Evolutionary conservation across 2,113 vertebrate genomes (phyloP).

Genomic region (Oceanites oceanicus): DNA sequence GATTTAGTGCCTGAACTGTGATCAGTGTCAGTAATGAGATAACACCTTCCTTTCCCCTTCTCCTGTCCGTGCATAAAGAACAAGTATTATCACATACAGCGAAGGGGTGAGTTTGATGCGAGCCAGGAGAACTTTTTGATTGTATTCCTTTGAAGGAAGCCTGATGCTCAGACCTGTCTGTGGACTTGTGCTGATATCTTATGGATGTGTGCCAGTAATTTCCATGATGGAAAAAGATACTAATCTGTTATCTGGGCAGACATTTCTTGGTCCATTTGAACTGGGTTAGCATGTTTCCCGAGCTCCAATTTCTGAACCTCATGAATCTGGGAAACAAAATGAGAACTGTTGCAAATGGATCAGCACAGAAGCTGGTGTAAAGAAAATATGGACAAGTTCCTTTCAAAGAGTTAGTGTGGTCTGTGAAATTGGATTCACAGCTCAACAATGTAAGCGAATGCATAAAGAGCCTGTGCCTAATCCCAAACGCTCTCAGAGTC

Average conservation of each 20-base stretch:
- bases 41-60: background rate
- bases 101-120: background rate
- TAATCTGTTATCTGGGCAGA: background rate
- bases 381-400: background rate
- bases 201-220: background rate
- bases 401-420: background rate
- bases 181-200: background rate
- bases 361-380: background rate
- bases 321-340: background rate
- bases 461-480: background rate
- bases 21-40: background rate
- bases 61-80: conserved; percentile 35
- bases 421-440: background rate
- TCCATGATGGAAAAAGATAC: background rate
- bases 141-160: background rate
- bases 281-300: background rate
- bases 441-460: background rate
- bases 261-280: background rate
- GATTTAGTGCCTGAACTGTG: conserved; percentile 41
- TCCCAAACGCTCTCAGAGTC: background rate
- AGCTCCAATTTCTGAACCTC: background rate
- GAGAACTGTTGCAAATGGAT: background rate
- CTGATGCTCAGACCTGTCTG: background rate
- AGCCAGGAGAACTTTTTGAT: background rate
- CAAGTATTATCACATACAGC: background rate